Evolutionary conservation across 2,113 vertebrate species (phyloP), one percentile per base, ranked within the genome.

Genomic region (Nestor notabilis): DNA sequence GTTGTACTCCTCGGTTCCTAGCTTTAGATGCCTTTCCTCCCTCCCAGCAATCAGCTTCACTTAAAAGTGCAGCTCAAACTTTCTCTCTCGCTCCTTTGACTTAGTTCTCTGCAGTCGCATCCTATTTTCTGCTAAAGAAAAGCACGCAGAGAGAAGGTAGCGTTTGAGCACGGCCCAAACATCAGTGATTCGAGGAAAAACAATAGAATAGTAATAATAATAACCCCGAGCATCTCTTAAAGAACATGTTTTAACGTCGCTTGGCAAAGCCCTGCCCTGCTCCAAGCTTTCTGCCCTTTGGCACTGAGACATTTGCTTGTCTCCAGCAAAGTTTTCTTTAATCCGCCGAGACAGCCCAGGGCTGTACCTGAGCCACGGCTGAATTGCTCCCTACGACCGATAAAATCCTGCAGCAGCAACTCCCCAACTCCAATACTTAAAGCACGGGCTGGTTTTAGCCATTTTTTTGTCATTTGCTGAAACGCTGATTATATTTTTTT

Each of bases 1-100:
- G 91, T 92, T 85, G 75, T 93, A 28, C 80, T n/a, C 63, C 90
- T 94, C 91, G 71, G 83, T 78, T 95, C 89, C 83, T 95, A 90
- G 88, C 49, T 78, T 87, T 61, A 72, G 84, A 86, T 88, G 78
- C 29, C 81, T 93, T 89, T 60, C 69, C 41, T 96, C 55, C 43
- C 65, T 87, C 80, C 53, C 90, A 89, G 92, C 52, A 37, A 65
- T 50, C 83, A 96, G 77, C 87, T 85, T 76, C 89, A 24, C 43
- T 70, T 91, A 76, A 90, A 93, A 93, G 91, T 24, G 74, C 69
- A 17, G 83, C 52, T 89, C 74, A 78, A 97, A 97, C 96, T 97
- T 97, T 94, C 79, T 52, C 75, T 65, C 68, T 65, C 25, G 8
- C 41, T 74, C 35, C 60, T 84, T 49, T 43, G 72, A 41, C 77